Conservation (phyloP, 2,797 vertebrate genomes). For the Poeciliopsis gracilis region DNA sequence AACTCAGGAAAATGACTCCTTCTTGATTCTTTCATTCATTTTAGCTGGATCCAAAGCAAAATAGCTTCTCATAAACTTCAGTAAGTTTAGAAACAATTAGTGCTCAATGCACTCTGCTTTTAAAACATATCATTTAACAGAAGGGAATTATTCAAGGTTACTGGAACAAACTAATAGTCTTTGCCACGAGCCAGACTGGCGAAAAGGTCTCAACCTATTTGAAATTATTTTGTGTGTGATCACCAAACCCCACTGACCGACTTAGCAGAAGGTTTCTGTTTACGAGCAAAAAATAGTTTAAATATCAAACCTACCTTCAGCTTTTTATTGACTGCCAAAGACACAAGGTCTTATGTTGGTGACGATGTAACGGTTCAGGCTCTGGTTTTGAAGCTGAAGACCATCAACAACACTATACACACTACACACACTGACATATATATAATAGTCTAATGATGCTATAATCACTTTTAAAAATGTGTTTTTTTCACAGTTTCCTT, state of each 20-base stretch:
- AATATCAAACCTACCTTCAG: neutral
- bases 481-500: too few species aligned
- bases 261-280: too few species aligned
- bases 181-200: neutral
- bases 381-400: too few species aligned
- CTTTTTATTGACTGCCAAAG: too few species aligned
- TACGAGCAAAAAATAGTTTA: neutral
- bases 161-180: neutral
- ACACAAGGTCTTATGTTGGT: too few species aligned
- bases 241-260: neutral
- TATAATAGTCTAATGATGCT: neutral
- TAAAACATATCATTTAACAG: neutral
- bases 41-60: too few species aligned
- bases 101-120: neutral
- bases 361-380: too few species aligned
- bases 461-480: neutral
- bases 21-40: neutral
- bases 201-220: neutral
- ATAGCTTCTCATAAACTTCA: neutral
- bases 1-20: neutral
- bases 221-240: neutral
- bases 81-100: neutral
- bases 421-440: too few species aligned
- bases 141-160: neutral
- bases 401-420: too few species aligned